Base-by-base conservation (phyloP, 2,797 vertebrate species). In the Pterois miles region DNA sequence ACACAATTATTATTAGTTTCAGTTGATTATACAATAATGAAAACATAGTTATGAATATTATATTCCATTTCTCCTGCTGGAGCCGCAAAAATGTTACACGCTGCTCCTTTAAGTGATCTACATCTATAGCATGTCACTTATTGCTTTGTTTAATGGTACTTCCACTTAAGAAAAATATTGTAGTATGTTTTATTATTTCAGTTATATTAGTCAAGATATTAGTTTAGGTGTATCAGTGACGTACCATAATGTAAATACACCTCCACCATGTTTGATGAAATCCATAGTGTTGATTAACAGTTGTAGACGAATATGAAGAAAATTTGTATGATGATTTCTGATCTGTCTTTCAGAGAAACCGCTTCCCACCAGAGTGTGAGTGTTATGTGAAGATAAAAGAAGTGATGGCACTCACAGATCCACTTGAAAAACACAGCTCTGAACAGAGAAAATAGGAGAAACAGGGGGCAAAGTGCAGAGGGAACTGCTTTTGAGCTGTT, bases 271-370 rank as follows among this genome's bases (percentile, higher is more conserved):
- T 29, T 59, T 34, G 2, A 13, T 65, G 2, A 22, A 63, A 50
- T 72, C 16, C 27, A 20, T 5, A 29, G 16, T 29, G 16, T 22
- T 50, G 3, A 29, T 27, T 11, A 38, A 14, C 12, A 18, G 5
- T 33, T 50, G 31, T 40, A 70, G 22, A 50, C 4, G 18, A 59
- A 52, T 59, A 7, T 62, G 56, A 76, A 52, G 58, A 34, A 38
- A 7, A 33, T 76, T 36, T 74, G 16, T 53, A 2, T 22, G 13
- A 50, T 56, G 3, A 46, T 75, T 67, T 85, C 29, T 78, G 3
- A 22, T 82, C 22, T 87, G 22, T 77, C 56, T 83, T 67, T 25
- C 82, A 96, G 95, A 95, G 92, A 78, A 96, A 96, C 87, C 14
- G 4, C 50, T 94, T 95, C 77, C 67, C 90, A n/a, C 14, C 63